Percentiles rank a stretch among this genome's conserved stretches.
phyloP scores from a whole-genome alignment of 2,888 invertebrate genomes.

The Brachycybe producta region DNA sequence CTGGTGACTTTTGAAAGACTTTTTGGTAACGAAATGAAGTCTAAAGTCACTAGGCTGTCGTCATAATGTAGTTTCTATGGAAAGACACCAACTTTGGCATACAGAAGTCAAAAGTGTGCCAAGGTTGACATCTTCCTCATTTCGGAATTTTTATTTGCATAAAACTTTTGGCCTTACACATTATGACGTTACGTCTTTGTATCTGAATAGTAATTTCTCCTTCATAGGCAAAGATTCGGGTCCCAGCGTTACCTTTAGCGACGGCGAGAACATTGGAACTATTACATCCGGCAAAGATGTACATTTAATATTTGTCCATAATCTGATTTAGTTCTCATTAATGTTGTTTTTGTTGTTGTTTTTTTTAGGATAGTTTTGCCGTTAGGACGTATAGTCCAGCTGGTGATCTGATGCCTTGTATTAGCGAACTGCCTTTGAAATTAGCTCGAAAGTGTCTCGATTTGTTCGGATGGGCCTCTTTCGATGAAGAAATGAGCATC shows the following conservation, averaged over 20 bases:
- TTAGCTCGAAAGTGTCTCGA: slow-evolving; percentile 66
- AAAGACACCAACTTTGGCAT: no score
- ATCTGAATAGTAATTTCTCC: no score
- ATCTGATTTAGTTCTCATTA: neutral
- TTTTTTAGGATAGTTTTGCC: slow-evolving; percentile 58
- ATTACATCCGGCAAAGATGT: slow-evolving; percentile 69
- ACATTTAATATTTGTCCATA: slow-evolving; percentile 21
- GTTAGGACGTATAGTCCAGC: slow-evolving; percentile 56
- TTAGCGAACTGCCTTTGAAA: slow-evolving; percentile 57
- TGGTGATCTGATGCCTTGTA: slow-evolving; percentile 42
- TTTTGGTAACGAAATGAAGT: no score
- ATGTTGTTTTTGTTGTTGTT: slow-evolving; percentile 12
- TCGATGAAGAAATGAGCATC: slow-evolving; percentile 49
- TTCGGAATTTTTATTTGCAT: no score
- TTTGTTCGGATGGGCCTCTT: slow-evolving; percentile 55
- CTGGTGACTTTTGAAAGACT: no score
- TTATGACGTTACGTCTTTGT: no score
- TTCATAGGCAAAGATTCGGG: slow-evolving; percentile 31
- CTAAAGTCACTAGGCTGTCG: no score
- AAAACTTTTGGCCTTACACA: no score
- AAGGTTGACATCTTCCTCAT: no score
- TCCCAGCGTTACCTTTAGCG: slow-evolving; percentile 53
- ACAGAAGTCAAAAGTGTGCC: no score
- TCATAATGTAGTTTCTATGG: no score
- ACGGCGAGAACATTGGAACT: slow-evolving; percentile 63